These are phyloP conservation scores for Cygnus buccinator DNA, from an alignment of 2,113 vertebrate species.

Conservation along the genomic window DNA sequence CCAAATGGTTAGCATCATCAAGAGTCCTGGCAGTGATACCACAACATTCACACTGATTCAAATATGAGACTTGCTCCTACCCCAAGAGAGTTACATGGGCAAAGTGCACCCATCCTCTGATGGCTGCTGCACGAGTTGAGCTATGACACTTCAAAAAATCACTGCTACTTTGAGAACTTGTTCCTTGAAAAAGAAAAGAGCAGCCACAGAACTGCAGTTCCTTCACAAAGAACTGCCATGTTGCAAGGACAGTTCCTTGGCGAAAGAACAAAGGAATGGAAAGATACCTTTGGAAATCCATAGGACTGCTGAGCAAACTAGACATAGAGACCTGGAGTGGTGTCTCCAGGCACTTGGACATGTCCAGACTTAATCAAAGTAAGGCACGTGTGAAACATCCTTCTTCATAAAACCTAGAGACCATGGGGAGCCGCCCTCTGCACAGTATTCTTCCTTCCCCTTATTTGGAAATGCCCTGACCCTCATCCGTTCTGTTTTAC, in stretches of 20 bases:
- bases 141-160: neutral
- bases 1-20: neutral
- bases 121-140: neutral
- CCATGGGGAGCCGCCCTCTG: neutral
- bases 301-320: neutral
- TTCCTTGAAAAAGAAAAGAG: neutral
- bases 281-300: neutral
- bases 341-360: neutral
- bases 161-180: neutral
- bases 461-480: neutral
- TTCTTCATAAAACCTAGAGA: neutral
- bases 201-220: neutral
- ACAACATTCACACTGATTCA: neutral
- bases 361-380: neutral
- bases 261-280: neutral
- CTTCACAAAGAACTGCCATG: neutral
- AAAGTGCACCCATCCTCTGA: neutral
- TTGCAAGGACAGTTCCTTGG: neutral
- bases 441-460: neutral
- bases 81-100: neutral
- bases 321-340: neutral
- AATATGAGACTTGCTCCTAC: neutral
- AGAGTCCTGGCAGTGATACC: neutral
- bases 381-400: neutral
- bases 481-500: neutral